Evolutionary conservation across 2,888 invertebrate species (phyloP), one percentile per base, ranked within the genome.

Genomic region (Epicampocera succincta): DNA sequence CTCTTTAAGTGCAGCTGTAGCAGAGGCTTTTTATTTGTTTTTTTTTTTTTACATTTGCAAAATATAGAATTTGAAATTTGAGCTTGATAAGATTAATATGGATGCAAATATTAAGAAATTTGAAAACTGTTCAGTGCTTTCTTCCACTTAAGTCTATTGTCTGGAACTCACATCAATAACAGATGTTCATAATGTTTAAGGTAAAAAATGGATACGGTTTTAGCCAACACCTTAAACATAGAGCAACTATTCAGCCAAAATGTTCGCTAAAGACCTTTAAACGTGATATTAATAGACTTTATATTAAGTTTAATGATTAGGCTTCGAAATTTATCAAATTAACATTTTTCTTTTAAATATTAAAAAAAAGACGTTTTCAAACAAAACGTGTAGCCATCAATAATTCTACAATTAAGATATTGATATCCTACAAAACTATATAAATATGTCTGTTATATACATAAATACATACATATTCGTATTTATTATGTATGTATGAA

Each of bases 1-100:
- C 74, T 74, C 78, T 74, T 78, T 60, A 74, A 66, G 65, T 82
- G 82, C 82, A 82, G 82, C 80, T 81, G 80, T 73, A 76, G 44
- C 17, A 66, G 33, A 5, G 19, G 6, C 1, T 33, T 33, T 33
- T 33, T n/a, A n/a, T n/a, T 33, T 8, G 1, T 33, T 33, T 9
- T 33, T 9, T 9, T 25, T 58, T 11, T 25, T 60, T 11, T 54
- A 60, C n/a, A n/a, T n/a, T n/a, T n/a, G n/a, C n/a, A 71, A 61
- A 42, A 78, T 52, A 66, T 72, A 38, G 82, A 75, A 75, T 78
- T 82, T 65, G 82, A 82, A 82, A 82, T 75, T 78, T 82, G 82
- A 82, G 71, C 78, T 61, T 82, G 82, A 82, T 82, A 82, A 82
- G 82, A 82, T 82, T 69, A 61, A 60, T 52, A 68, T 52, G 76